Conservation (phyloP, 2,797 vertebrate genomes). For the Protosalanx chinensis region DNA sequence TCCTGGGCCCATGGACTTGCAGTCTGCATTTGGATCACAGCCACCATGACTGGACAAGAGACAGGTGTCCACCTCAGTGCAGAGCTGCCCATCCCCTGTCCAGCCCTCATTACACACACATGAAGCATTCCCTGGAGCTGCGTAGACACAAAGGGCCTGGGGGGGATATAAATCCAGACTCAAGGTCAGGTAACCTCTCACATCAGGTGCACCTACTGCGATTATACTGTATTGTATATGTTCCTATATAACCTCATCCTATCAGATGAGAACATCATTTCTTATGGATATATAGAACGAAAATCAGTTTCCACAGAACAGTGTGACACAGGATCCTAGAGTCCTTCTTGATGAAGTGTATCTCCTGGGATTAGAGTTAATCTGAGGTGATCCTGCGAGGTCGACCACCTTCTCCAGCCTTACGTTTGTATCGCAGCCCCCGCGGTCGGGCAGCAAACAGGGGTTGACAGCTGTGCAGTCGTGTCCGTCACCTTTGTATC, state of each 20-base stretch:
- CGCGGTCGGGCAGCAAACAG: constrained; percentile 75
- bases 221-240: not conserved
- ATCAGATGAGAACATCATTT: too few species aligned
- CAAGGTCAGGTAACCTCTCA: not conserved
- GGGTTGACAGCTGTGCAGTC: constrained; percentile 78
- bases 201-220: not conserved
- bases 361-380: not conserved
- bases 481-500: constrained; percentile 89
- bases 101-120: constrained; percentile 86
- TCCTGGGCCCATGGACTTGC: constrained; percentile 80
- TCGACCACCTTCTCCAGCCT: constrained; percentile 46
- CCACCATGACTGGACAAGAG: constrained; percentile 74
- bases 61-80: constrained; percentile 88
- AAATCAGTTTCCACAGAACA: not conserved
- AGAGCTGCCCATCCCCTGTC: constrained; percentile 84
- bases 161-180: not conserved
- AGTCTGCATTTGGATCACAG: constrained; percentile 81
- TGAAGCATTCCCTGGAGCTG: constrained; percentile 66
- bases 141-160: constrained; percentile 80
- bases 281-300: not conserved
- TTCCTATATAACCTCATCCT: too few species aligned
- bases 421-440: constrained; percentile 85
- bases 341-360: too few species aligned
- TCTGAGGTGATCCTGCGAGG: not conserved
- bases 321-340: too few species aligned